phyloP scores from a whole-genome alignment of 2,888 invertebrate species.

The Cistogaster globosa region DNA sequence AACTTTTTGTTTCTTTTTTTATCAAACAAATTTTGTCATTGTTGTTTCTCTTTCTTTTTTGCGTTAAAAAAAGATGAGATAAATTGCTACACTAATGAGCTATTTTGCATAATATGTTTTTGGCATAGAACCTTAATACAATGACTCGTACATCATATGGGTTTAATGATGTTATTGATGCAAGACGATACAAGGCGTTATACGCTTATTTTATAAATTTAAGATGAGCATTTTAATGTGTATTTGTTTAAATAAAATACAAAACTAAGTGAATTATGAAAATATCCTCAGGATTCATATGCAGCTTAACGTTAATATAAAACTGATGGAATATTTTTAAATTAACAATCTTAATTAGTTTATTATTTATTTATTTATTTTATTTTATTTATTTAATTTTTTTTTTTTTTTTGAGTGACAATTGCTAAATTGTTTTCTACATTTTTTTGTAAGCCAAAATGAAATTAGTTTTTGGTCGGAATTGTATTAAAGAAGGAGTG shows the following conservation, averaged over 20 bases:
- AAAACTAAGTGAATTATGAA: background rate
- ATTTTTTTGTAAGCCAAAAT: too few species aligned
- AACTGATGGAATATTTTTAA: too few species aligned
- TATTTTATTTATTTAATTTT: too few species aligned
- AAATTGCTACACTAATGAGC: constrained; percentile 71
- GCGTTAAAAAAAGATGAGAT: constrained; percentile 49
- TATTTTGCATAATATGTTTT: constrained; percentile 69
- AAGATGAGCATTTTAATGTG: background rate
- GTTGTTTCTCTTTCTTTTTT: constrained; percentile 35
- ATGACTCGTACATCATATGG: constrained; percentile 7
- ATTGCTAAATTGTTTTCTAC: too few species aligned
- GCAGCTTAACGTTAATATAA: background rate
- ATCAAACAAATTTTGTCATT: constrained; percentile 65
- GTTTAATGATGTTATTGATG: constrained; percentile 44
- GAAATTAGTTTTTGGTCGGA: too few species aligned
- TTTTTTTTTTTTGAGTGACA: too few species aligned
- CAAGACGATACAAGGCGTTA: constrained; percentile 25
- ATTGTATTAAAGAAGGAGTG: too few species aligned
- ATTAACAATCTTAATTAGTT: too few species aligned
- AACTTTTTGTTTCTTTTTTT: constrained; percentile 35
- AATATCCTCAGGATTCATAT: constrained; percentile 19
- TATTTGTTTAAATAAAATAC: too few species aligned
- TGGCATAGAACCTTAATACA: constrained; percentile 7
- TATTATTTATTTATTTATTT: too few species aligned
- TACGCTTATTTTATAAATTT: constrained; percentile 39